Evolutionary conservation across 2,797 vertebrate species (phyloP), one percentile per base, ranked within the genome.

Genomic region (Sylvia borin): DNA sequence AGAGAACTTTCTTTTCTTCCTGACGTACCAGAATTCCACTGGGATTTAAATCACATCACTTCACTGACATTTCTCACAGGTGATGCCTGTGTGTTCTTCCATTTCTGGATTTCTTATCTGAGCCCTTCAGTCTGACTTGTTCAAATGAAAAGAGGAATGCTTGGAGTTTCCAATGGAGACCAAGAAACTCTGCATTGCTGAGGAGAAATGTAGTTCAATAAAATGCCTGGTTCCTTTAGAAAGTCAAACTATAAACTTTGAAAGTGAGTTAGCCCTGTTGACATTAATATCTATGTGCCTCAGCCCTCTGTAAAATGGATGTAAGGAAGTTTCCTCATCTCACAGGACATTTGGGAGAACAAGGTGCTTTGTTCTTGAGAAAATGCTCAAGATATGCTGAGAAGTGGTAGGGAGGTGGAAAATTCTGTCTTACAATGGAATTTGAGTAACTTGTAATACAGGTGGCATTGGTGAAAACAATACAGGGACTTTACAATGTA

Each of bases 71-170:
- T 93, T 93, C 94, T 92, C 82, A 45, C 73, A 83, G 79, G 92
- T 86, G 88, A 91, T 92, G 57, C 42, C 72, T 92, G 47, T 71
- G 64, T 87, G 73, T 91, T 95, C 94, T 90, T 94, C 83, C 78
- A 0, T 95, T 93, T 84, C 73, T 90, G 50, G 14, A 40, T 94
- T 95, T 94, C 90, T 96, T 93, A 94, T 90, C 85, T 81, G 47
- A 95, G 43, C 40, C 58, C 27, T 86, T 85, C 73, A 34, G 31
- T 81, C 50, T 81, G 80, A 75, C 51, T 91, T 67, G 43, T 53
- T 85, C 90, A 94, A 95, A 93, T 93, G 54, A 93, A 93, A 75
- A 83, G 68, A 92, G 67, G 60, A 76, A 87, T 66, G 57, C 36
- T 58, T 72, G 70, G 68, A 81, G 47, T 91, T 95, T 93, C 85